A percentile compares a stretch with the other conserved stretches of the same genome.
Evolutionary conservation across 2,113 vertebrate genomes (phyloP).

Genomic region (Nycticebus coucang): DNA sequence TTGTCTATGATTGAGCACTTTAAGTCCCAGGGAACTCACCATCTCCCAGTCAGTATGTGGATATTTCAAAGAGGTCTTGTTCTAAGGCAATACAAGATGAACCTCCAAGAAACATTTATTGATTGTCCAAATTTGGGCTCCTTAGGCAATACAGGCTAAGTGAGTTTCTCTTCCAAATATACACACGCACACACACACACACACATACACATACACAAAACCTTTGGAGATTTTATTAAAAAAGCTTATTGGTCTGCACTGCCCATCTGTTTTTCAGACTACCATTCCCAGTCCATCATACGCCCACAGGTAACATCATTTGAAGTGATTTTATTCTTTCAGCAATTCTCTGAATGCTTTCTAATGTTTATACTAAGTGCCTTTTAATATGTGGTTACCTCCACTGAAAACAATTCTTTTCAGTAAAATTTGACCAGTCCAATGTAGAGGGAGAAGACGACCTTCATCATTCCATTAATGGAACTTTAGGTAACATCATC

Average conservation of each 20-base stretch:
- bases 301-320: neutral
- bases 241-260: neutral
- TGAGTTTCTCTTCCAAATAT: neutral
- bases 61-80: neutral
- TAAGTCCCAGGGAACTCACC: too few relatives aligned
- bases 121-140: neutral
- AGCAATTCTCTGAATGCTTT: slow-evolving; percentile 17
- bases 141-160: neutral
- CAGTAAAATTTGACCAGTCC: neutral
- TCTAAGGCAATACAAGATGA: neutral
- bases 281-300: neutral
- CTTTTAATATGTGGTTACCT: neutral
- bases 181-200: neutral
- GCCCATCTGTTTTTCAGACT: neutral
- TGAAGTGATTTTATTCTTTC: neutral
- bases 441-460: neutral
- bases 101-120: neutral
- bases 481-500: neutral
- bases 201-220: neutral
- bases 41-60: neutral
- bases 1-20: neutral
- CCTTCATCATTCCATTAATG: neutral
- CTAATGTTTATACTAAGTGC: slow-evolving; percentile 13
- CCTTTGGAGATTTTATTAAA: neutral
- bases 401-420: neutral